Conservation (phyloP, 2,797 vertebrate genomes). For the Dryobates pubescens region DNA sequence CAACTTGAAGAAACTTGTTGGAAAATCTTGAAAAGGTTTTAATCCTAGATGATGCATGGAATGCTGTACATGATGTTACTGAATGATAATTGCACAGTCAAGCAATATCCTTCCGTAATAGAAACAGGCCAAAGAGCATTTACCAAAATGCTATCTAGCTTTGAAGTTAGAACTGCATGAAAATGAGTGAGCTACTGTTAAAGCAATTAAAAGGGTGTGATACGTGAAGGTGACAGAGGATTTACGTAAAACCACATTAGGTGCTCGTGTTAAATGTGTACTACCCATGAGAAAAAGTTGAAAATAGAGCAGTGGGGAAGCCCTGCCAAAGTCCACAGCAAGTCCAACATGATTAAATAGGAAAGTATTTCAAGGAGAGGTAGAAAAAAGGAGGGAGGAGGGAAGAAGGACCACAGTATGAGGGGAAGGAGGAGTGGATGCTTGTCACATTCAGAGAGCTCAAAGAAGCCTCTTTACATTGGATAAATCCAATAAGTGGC, state of each 20-base stretch:
- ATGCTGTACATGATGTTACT: neutral
- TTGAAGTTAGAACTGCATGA: neutral
- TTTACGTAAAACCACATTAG: neutral
- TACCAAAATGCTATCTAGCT: neutral
- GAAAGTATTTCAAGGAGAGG: neutral
- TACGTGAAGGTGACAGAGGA: neutral
- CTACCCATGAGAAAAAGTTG: neutral
- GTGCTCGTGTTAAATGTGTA: neutral
- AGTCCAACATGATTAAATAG: neutral
- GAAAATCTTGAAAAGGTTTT: neutral
- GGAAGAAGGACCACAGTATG: neutral
- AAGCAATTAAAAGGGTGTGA: neutral
- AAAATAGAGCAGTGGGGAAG: neutral
- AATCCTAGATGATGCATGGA: neutral
- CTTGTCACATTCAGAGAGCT: fast-evolving
- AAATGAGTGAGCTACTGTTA: neutral
- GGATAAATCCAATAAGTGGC: neutral
- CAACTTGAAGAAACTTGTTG: neutral
- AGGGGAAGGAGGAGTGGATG: neutral
- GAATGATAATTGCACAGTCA: neutral
- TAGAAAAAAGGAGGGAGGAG: neutral
- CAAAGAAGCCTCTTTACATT: neutral
- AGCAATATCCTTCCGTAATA: neutral
- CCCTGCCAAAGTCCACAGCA: neutral
- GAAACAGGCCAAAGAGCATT: neutral